phyloP scores from a whole-genome alignment of 2,113 vertebrate species.

The Boleophthalmus pectinirostris region DNA sequence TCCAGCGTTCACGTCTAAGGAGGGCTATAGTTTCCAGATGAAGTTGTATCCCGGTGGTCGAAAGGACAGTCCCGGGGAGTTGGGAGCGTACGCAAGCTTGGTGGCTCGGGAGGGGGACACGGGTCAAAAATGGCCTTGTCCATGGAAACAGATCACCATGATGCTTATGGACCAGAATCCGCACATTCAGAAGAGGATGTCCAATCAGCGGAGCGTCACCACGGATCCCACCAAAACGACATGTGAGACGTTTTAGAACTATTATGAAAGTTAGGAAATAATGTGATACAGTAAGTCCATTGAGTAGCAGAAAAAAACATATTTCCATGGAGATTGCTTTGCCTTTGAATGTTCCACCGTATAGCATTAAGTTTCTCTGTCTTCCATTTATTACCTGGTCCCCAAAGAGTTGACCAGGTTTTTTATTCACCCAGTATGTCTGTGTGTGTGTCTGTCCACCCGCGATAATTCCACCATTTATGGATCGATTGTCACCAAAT shows the following conservation, averaged over 20 bases:
- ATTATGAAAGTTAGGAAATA: too few species aligned
- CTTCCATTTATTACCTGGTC: too few species aligned
- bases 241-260: slow-evolving; percentile 57
- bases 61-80: slow-evolving; percentile 24
- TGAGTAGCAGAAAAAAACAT: too few species aligned
- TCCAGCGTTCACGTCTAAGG: slow-evolving; percentile 82
- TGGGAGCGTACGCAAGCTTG: slow-evolving; percentile 79
- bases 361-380: too few species aligned
- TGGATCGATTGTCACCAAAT: too few species aligned
- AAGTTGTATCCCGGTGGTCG: slow-evolving; percentile 69
- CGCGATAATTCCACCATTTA: too few species aligned
- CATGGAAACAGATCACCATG: slow-evolving; percentile 89
- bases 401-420: too few species aligned
- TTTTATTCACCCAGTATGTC: too few species aligned
- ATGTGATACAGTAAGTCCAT: too few species aligned
- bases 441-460: too few species aligned
- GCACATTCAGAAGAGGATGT: slow-evolving; percentile 87
- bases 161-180: slow-evolving; percentile 88
- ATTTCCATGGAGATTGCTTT: too few species aligned
- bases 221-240: slow-evolving; percentile 78
- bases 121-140: slow-evolving; percentile 84
- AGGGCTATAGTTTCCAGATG: slow-evolving; percentile 90
- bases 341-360: too few species aligned
- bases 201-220: slow-evolving; percentile 86
- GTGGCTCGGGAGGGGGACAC: slow-evolving; percentile 82